Evolutionary conservation across 2,113 vertebrate genomes (phyloP).

Genomic region (Albula glossodonta): DNA sequence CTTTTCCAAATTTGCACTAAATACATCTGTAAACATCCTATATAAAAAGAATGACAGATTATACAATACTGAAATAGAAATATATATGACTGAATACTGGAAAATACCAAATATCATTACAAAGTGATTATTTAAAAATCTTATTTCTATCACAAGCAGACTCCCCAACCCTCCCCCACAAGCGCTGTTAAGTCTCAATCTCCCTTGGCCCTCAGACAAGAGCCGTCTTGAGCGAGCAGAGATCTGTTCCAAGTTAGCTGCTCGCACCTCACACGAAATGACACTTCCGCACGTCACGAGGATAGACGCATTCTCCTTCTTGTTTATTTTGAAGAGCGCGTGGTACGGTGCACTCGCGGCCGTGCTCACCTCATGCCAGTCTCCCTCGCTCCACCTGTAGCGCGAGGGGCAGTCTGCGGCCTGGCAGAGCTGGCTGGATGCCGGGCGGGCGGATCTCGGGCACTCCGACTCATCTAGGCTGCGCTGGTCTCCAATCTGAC

Average conservation of each 20-base stretch:
- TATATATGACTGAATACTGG: background rate
- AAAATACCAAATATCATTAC: background rate
- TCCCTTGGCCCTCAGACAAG: slow-evolving; percentile 38
- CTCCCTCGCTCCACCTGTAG: slow-evolving; percentile 79
- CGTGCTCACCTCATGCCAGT: slow-evolving; percentile 82
- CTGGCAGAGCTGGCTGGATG: slow-evolving; percentile 74
- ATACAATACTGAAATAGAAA: background rate
- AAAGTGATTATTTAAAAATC: slow-evolving; percentile 28
- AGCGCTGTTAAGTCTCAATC: slow-evolving; percentile 21
- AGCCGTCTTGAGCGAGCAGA: slow-evolving; percentile 38
- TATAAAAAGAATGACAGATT: background rate
- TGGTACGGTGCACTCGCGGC: slow-evolving; percentile 32
- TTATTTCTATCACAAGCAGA: slow-evolving; percentile 53
- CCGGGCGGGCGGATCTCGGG: slow-evolving; percentile 61
- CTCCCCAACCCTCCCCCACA: slow-evolving; percentile 23
- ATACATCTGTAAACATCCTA: background rate
- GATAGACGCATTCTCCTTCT: slow-evolving; percentile 20
- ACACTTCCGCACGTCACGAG: slow-evolving; percentile 35
- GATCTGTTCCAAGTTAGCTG: background rate
- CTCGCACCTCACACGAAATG: slow-evolving; percentile 39
- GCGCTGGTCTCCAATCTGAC: slow-evolving; percentile 66
- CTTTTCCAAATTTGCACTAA: background rate
- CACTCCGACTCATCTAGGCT: slow-evolving; percentile 70
- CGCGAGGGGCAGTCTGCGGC: slow-evolving; percentile 66
- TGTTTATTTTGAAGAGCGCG: slow-evolving; percentile 31